A percentile compares a stretch with the other conserved stretches of the same genome.
Conservation (phyloP, 2,888 invertebrate species). For the Ptychoptera contaminata region DNA sequence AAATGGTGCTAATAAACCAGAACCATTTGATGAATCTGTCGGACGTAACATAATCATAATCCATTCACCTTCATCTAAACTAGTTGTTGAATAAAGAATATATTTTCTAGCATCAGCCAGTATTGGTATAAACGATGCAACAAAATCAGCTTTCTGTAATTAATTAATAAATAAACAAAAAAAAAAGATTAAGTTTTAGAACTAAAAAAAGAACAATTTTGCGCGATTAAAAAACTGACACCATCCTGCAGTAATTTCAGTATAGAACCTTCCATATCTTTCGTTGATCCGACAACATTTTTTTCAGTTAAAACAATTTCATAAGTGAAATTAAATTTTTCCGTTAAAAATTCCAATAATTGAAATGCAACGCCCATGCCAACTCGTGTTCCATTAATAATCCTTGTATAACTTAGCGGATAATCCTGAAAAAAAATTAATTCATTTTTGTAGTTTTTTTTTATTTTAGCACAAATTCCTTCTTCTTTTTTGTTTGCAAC, state of each 20-base stretch:
- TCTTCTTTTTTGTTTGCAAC: background rate
- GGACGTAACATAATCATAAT: slow-evolving; percentile 69
- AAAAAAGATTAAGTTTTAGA: slow-evolving; percentile 5
- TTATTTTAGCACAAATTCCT: background rate
- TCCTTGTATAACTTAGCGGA: slow-evolving; percentile 41
- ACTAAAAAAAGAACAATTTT: slow-evolving; percentile 7
- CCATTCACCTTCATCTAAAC: slow-evolving; percentile 60
- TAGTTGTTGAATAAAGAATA: slow-evolving; percentile 40
- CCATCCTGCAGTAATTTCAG: slow-evolving; percentile 43
- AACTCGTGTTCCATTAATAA: slow-evolving; percentile 35
- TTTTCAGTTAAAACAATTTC: slow-evolving; percentile 45
- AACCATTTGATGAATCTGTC: slow-evolving; percentile 63
- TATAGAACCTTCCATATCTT: slow-evolving; percentile 39
- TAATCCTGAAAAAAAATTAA: slow-evolving; percentile 28
- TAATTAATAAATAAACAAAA: too few relatives aligned
- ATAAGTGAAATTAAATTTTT: slow-evolving; percentile 59
- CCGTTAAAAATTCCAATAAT: slow-evolving; percentile 47
- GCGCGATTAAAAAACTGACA: slow-evolving; percentile 30
- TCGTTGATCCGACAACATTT: slow-evolving; percentile 41
- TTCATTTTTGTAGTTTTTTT: background rate
- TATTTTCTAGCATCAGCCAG: slow-evolving; percentile 38
- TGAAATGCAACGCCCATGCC: slow-evolving; percentile 60
- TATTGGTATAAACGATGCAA: slow-evolving; percentile 60
- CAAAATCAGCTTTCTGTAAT: slow-evolving; percentile 58
- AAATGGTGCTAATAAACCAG: slow-evolving; percentile 70